Evolutionary conservation across 1,140 invertebrate species (phyloP), one percentile per base, ranked within the genome.

Genomic region (Leptopilina clavipes): DNA sequence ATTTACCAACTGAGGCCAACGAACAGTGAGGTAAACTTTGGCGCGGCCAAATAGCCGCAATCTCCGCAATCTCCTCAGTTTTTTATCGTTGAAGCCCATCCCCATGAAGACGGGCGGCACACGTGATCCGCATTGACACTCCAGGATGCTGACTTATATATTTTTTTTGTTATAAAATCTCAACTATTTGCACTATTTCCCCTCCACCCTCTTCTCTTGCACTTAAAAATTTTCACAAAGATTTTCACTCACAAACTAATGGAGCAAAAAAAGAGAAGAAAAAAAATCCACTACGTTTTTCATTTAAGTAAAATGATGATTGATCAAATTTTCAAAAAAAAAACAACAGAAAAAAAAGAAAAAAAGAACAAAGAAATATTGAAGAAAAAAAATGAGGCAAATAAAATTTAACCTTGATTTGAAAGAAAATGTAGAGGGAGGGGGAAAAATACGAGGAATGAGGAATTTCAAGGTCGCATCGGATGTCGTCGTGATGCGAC

Each of bases 41-140:
- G 92, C 92, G 83, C 92, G 89, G 86, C 92, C 92, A 86, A 93
- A 93, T 82, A 93, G 92, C 84, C 92, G 91, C 86, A 93, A 93
- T 85, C 90, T 91, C 84, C 91, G 88, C 80, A 93, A 88, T 81
- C 91, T 89, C 85, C 89, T 89, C 89, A 92, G 88, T 84, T 92
- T 92, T 87, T 91, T 92, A 79, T 92, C 91, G 89, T 91, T 91
- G 86, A 92, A 91, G 84, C 91, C 92, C 91, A 92, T 92, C 84
- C 86, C 87, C 86, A 87, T 84, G 82, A 89, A 89, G 84, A 87
- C 85, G 88, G 89, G 89, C 85, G 86, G 77, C 77, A 89, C 88
- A 85, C 88, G 87, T 86, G 89, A 89, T 86, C 88, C 88, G 83
- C 89, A 90, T 89, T 88, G 88, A 84, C 88, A 90, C 88, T 90